Evolutionary conservation across 2,113 vertebrate species (phyloP).

Genomic region (Scomber scombrus): DNA sequence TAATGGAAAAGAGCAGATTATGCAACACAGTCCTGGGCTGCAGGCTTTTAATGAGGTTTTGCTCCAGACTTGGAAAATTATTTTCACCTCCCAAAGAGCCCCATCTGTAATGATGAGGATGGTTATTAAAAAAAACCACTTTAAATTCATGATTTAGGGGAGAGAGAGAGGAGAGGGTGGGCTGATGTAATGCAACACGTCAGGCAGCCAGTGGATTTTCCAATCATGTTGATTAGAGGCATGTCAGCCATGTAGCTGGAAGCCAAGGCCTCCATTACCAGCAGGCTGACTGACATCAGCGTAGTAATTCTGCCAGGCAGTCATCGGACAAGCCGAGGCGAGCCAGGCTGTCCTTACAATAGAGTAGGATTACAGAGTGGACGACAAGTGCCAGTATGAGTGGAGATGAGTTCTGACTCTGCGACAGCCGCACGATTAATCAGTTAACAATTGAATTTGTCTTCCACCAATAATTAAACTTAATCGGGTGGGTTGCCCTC

Average conservation of each 20-base stretch:
- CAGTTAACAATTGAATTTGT: background rate
- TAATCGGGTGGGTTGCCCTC: background rate
- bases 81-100: background rate
- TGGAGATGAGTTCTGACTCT: background rate
- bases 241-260: conserved; percentile 59
- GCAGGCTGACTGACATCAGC: conserved; percentile 60
- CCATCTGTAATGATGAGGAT: background rate
- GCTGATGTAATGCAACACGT: conserved; percentile 64
- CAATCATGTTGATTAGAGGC: conserved; percentile 77
- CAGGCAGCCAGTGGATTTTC: conserved; percentile 63
- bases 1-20: conserved; percentile 34
- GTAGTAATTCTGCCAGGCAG: conserved; percentile 57
- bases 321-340: conserved; percentile 31
- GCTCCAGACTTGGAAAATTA: background rate
- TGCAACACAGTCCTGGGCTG: conserved; percentile 12
- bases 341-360: conserved; percentile 40
- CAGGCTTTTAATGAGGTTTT: conserved; percentile 16
- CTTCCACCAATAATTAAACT: background rate
- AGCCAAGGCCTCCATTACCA: conserved; percentile 62
- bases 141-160: background rate
- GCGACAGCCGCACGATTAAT: background rate
- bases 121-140: background rate
- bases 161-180: conserved; percentile 7
- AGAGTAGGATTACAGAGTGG: conserved; percentile 38
- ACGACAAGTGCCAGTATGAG: background rate